These are phyloP conservation scores for Poeciliopsis turrubarensis DNA, from an alignment of 2,113 vertebrate genomes.

Conservation along the genomic window DNA sequence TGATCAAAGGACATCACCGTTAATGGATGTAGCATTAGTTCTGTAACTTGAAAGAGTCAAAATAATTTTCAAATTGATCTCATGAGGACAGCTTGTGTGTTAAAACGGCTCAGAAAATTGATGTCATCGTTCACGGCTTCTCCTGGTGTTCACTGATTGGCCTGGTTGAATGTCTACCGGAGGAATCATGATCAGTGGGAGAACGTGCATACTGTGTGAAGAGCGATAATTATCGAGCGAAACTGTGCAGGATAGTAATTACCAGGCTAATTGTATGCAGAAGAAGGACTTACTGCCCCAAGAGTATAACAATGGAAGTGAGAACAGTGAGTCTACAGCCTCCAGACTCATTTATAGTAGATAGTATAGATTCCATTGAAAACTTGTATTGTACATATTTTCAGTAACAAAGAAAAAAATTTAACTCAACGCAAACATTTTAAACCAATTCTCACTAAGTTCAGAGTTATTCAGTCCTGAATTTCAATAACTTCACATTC, in stretches of 20 bases:
- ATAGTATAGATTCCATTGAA: background rate
- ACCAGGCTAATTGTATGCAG: too few species aligned
- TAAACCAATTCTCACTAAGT: slow-evolving; percentile 10
- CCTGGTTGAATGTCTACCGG: too few species aligned
- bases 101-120: background rate
- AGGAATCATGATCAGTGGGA: too few species aligned
- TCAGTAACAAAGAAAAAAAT: background rate
- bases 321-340: background rate
- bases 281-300: background rate
- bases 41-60: background rate
- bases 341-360: background rate
- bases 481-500: slow-evolving; percentile 31
- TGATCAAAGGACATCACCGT: background rate
- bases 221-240: too few species aligned
- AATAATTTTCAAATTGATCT: background rate
- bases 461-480: slow-evolving; percentile 8
- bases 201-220: too few species aligned
- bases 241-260: too few species aligned
- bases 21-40: background rate
- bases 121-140: too few species aligned
- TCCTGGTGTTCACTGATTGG: too few species aligned
- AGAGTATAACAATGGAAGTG: background rate
- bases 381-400: background rate
- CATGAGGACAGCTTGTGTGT: background rate
- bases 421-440: slow-evolving; percentile 5